phyloP scores from a whole-genome alignment of 2,888 invertebrate genomes.

The Gari tellinella region DNA sequence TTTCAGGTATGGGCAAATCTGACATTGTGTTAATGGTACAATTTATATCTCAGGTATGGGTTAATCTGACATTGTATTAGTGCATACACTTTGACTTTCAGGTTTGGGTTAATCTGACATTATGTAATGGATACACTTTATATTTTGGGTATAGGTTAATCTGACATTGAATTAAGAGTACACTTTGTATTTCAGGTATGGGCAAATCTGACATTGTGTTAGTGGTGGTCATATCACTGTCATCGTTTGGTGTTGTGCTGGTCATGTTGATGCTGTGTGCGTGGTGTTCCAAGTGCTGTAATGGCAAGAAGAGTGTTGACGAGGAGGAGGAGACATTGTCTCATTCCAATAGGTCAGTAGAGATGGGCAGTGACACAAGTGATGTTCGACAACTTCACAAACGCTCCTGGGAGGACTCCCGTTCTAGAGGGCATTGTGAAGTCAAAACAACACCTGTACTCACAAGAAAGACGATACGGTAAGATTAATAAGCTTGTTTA shows the following conservation, averaged over 20 bases:
- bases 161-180: no score
- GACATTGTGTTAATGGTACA: no score
- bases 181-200: slow-evolving; percentile 40
- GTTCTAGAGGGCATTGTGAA: slow-evolving; percentile 11
- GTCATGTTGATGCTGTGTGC: slow-evolving; percentile 46
- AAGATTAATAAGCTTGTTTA: no score
- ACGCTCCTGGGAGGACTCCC: slow-evolving; percentile 41
- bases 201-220: slow-evolving; percentile 35
- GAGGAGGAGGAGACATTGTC: slow-evolving; percentile 41
- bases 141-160: no score
- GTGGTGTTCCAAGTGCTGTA: slow-evolving; percentile 49
- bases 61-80: no score
- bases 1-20: no score
- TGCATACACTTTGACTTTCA: no score
- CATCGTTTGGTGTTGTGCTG: slow-evolving; percentile 32
- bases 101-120: no score
- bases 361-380: slow-evolving; percentile 38
- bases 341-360: slow-evolving; percentile 38
- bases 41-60: no score
- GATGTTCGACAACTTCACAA: slow-evolving; percentile 42
- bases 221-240: slow-evolving; percentile 32
- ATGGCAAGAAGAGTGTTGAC: slow-evolving; percentile 20
- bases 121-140: no score
- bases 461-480: slow-evolving; percentile 52
- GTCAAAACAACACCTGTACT: slow-evolving; percentile 33